Evolutionary conservation across 2,113 vertebrate species (phyloP).

Genomic region (Gulo gulo): DNA sequence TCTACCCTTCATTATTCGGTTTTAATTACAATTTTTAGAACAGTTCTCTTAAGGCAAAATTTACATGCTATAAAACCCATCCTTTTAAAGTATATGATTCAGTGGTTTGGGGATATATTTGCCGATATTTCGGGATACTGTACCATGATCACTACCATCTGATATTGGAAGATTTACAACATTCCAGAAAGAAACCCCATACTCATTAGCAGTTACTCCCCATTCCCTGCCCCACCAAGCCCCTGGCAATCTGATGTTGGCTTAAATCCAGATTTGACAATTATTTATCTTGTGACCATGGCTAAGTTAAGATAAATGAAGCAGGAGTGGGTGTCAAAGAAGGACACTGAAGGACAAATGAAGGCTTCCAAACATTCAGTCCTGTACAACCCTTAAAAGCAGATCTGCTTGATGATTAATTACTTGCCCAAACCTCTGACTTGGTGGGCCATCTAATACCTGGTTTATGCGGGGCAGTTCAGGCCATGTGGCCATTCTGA

Average conservation of each 20-base stretch:
- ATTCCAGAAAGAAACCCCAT: neutral
- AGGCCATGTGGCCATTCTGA: neutral
- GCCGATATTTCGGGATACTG: neutral
- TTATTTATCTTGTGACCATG: neutral
- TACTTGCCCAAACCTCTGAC: neutral
- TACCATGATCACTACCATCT: neutral
- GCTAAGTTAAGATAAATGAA: neutral
- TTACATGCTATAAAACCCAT: neutral
- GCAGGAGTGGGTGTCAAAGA: neutral
- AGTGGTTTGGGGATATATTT: neutral
- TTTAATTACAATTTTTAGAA: slow-evolving; percentile 26
- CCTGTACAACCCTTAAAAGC: neutral
- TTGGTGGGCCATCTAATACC: neutral
- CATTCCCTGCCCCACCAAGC: neutral
- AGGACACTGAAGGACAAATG: neutral
- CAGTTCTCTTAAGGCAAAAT: neutral
- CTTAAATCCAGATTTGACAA: neutral
- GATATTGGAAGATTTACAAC: neutral
- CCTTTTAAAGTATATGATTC: neutral
- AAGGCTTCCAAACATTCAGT: neutral
- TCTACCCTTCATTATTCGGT: neutral
- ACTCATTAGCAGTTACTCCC: neutral
- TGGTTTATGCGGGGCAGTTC: neutral
- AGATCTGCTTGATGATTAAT: neutral
- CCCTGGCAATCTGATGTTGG: neutral